Evolutionary conservation across 2,797 vertebrate species (phyloP).

Genomic region (Ibycter americanus): DNA sequence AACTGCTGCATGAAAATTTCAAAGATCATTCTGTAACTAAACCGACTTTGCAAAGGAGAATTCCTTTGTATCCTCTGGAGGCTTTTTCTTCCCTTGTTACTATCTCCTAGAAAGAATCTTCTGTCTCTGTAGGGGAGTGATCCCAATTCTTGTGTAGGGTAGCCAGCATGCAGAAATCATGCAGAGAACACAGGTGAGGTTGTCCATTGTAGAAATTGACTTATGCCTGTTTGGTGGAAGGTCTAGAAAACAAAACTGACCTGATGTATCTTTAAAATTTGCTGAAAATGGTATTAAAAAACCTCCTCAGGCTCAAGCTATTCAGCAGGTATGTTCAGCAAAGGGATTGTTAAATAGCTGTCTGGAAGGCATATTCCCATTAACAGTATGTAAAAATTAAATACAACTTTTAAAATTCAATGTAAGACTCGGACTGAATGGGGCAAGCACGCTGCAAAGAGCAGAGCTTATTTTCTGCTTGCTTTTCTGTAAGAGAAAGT

Average conservation of each 20-base stretch:
- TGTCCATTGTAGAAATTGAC: neutral
- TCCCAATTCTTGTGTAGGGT: neutral
- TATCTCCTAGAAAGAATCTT: neutral
- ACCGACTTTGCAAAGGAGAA: neutral
- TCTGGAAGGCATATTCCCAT: neutral
- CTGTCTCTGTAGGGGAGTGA: neutral
- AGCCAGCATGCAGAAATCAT: neutral
- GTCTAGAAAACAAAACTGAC: neutral
- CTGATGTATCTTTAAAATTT: neutral
- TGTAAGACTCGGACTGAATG: neutral
- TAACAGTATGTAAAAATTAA: neutral
- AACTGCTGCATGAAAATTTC: neutral
- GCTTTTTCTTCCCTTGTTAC: neutral
- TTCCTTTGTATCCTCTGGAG: neutral
- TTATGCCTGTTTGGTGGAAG: neutral
- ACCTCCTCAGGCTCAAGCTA: neutral
- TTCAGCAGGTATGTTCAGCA: neutral
- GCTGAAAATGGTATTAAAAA: neutral
- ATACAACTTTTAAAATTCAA: neutral
- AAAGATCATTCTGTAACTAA: neutral
- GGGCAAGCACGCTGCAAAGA: neutral
- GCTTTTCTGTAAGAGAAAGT: neutral
- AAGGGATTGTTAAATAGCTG: neutral
- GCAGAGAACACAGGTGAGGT: neutral
- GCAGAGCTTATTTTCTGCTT: neutral